A percentile compares a stretch with the other conserved stretches of the same genome.
phyloP scores from a whole-genome alignment of 2,888 invertebrate species.

The Dusona sp. region DNA sequence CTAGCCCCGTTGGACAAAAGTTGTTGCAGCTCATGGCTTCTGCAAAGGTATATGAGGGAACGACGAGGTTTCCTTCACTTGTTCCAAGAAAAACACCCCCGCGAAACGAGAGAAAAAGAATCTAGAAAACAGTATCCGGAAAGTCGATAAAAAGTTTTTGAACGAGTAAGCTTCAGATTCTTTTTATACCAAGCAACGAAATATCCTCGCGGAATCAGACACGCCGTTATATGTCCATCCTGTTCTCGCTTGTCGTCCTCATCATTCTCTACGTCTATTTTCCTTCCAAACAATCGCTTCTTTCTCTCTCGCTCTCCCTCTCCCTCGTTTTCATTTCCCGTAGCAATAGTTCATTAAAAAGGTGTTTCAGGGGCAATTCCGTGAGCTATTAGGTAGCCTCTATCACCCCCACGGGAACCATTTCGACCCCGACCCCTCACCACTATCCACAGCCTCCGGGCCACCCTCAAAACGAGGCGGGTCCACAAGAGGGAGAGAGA shows the following conservation, averaged over 20 bases:
- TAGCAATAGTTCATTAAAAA: constrained; percentile 90
- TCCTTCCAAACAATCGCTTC: not conserved
- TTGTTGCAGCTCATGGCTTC: constrained; percentile 62
- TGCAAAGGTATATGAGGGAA: constrained; percentile 23
- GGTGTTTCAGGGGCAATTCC: constrained; percentile 90
- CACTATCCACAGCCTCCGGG: constrained; percentile 69
- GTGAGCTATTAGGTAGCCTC: constrained; percentile 88
- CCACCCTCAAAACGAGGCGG: constrained; percentile 60
- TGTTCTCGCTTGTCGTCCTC: constrained; percentile 57
- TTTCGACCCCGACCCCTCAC: constrained; percentile 77
- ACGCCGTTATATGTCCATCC: constrained; percentile 43
- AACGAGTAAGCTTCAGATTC: constrained; percentile 13
- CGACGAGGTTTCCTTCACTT: constrained; percentile 52
- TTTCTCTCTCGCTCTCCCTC: constrained; percentile 67
- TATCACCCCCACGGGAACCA: constrained; percentile 86
- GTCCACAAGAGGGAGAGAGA: constrained; percentile 48
- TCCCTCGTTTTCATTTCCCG: constrained; percentile 85
- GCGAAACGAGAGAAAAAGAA: constrained; percentile 49
- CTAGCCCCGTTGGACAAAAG: constrained; percentile 65
- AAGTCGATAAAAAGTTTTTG: constrained; percentile 66
- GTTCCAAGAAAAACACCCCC: constrained; percentile 7
- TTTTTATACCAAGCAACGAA: constrained; percentile 53
- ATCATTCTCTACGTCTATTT: constrained; percentile 35
- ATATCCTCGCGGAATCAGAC: constrained; percentile 59
- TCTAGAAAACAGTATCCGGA: constrained; percentile 52